Conservation (phyloP, 2,113 vertebrate species). For the Colinus virginianus region DNA sequence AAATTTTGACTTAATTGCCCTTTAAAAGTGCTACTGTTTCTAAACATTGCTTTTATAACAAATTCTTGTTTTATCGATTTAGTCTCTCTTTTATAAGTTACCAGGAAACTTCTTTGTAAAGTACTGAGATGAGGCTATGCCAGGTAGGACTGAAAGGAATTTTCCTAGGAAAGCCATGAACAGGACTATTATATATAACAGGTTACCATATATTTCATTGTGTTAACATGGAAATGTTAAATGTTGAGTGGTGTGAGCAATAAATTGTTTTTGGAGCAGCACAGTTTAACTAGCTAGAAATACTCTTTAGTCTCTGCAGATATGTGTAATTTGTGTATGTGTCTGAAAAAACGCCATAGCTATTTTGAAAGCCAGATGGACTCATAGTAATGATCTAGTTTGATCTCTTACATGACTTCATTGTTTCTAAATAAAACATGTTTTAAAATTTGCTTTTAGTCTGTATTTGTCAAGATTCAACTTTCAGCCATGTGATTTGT, state of each 20-base stretch:
- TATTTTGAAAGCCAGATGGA: not conserved
- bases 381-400: not conserved
- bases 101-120: not conserved
- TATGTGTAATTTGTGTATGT: not conserved
- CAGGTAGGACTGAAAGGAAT: not conserved
- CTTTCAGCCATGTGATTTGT: not conserved
- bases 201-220: not conserved
- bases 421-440: not conserved
- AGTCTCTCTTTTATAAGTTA: accelerated
- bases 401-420: not conserved
- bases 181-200: no score
- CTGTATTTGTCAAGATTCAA: not conserved
- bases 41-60: not conserved
- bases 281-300: not conserved
- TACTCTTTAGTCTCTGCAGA: not conserved
- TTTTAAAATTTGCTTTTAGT: not conserved
- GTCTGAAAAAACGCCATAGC: not conserved
- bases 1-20: not conserved
- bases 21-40: not conserved
- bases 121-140: not conserved
- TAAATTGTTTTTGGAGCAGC: not conserved
- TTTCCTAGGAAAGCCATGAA: not conserved
- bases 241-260: not conserved
- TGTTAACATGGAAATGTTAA: not conserved
- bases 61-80: not conserved